These are phyloP conservation scores for Syngnathus acus DNA, from an alignment of 2,797 vertebrate genomes.

Conservation along the genomic window DNA sequence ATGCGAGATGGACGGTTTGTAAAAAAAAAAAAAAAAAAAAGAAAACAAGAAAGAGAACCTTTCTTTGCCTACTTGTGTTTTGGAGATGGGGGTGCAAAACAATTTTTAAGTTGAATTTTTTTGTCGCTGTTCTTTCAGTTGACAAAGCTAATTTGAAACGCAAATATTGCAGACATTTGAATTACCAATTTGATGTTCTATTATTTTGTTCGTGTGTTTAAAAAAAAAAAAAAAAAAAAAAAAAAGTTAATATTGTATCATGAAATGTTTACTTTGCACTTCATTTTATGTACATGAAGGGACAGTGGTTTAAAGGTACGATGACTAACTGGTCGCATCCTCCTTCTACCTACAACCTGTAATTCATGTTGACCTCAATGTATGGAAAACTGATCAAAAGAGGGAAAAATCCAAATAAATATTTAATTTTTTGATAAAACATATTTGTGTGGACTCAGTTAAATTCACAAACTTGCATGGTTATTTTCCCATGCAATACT, in stretches of 20 bases:
- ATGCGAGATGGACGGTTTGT: slow-evolving; percentile 15
- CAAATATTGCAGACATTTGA: slow-evolving; percentile 17
- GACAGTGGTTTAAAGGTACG: slow-evolving; percentile 9
- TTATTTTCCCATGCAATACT: too few relatives aligned
- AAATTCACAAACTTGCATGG: not conserved
- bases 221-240: slow-evolving; percentile 46
- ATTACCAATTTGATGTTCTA: slow-evolving; percentile 53
- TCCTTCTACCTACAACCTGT: slow-evolving; percentile 51
- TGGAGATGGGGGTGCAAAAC: not conserved
- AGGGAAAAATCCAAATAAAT: slow-evolving; percentile 53
- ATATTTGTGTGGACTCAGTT: not conserved
- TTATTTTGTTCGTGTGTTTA: slow-evolving; percentile 29
- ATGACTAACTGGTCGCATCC: slow-evolving; percentile 37
- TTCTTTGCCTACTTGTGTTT: not conserved
- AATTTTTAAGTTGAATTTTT: not conserved
- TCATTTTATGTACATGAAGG: slow-evolving; percentile 23
- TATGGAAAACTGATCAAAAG: slow-evolving; percentile 56
- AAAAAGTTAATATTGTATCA: slow-evolving; percentile 53
- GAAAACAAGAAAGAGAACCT: not conserved
- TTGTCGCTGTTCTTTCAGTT: too few relatives aligned
- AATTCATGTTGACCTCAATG: slow-evolving; percentile 68
- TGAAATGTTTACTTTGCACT: slow-evolving; percentile 43
- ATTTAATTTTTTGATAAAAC: slow-evolving; percentile 65
- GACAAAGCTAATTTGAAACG: not conserved
- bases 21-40: not conserved